Conservation (phyloP, 64 coral and sea anemone species). For the Dendrophyllia cribrosa region DNA sequence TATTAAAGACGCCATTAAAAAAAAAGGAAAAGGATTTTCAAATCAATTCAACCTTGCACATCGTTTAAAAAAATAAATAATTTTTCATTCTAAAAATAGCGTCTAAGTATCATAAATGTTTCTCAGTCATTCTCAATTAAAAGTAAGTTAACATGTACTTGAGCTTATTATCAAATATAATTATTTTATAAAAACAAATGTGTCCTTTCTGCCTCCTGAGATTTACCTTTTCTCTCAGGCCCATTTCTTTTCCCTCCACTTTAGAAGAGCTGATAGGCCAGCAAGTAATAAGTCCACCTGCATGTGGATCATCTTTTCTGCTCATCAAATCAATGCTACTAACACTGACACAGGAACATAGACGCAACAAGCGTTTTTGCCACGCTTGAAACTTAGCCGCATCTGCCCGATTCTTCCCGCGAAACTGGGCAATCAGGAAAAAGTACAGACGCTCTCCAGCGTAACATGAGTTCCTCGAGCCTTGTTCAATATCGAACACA, state of each 20-base stretch:
- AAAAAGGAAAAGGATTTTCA: no score
- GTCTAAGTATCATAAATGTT: no score
- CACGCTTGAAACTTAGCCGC: slow-evolving; percentile 64
- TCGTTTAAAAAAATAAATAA: no score
- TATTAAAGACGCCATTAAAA: no score
- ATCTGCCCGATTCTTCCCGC: slow-evolving; percentile 63
- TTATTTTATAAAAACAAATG: no score
- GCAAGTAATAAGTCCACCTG: slow-evolving; percentile 70
- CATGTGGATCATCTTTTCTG: slow-evolving; percentile 60
- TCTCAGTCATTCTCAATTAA: no score
- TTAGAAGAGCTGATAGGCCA: slow-evolving; percentile 72
- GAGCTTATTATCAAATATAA: no score
- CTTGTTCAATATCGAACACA: slow-evolving; percentile 86
- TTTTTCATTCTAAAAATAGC: no score
- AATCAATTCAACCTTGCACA: no score
- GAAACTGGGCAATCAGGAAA: slow-evolving; percentile 95
- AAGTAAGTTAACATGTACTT: no score
- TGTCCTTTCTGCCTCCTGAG: background rate
- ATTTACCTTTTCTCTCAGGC: slow-evolving; percentile 2
- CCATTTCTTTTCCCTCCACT: background rate
- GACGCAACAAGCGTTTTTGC: slow-evolving; percentile 73
- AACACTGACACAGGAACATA: slow-evolving; percentile 81
- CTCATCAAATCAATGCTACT: slow-evolving; percentile 72
- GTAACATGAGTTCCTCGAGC: slow-evolving; percentile 88
- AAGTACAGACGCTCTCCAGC: slow-evolving; percentile 80